A percentile compares a stretch with the other conserved stretches of the same genome.
Conservation (phyloP, 2,888 invertebrate species). For the Sarcophaga rosellei region DNA sequence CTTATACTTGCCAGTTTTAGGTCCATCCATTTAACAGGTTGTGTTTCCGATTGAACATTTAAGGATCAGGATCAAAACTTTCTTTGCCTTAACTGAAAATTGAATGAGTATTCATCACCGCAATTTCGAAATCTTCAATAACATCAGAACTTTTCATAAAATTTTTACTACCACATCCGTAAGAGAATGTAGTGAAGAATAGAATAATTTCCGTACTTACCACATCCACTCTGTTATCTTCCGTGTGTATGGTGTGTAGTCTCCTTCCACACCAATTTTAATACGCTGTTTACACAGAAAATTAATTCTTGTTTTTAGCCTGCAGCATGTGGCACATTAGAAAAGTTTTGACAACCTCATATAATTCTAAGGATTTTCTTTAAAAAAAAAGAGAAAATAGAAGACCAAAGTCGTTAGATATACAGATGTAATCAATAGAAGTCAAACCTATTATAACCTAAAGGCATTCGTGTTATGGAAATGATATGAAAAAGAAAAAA, state of each 20-base stretch:
- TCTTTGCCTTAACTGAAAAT: neutral
- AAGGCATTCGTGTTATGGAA: slow-evolving; percentile 15
- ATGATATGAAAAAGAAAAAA: neutral
- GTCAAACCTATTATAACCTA: neutral
- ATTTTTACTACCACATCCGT: too few relatives aligned
- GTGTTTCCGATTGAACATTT: too few relatives aligned
- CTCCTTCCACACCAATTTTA: neutral
- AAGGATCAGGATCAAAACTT: neutral
- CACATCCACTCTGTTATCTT: neutral
- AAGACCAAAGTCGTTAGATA: slow-evolving; percentile 9
- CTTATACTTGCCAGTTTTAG: neutral
- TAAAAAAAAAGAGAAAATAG: neutral
- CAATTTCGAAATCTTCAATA: too few relatives aligned
- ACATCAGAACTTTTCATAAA: too few relatives aligned
- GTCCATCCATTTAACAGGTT: neutral
- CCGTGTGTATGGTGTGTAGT: neutral
- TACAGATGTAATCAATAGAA: slow-evolving; percentile 25
- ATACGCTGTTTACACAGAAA: neutral
- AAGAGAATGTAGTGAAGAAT: neutral
- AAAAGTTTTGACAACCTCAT: slow-evolving; percentile 29
- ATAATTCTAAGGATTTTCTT: slow-evolving; percentile 8
- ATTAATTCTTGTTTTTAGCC: slow-evolving; percentile 2
- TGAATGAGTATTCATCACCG: too few relatives aligned
- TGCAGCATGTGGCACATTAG: slow-evolving; percentile 17
- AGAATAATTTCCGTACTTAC: neutral